Conservation (phyloP, 2,797 vertebrate species). For the Chiroxiphia lanceolata region DNA sequence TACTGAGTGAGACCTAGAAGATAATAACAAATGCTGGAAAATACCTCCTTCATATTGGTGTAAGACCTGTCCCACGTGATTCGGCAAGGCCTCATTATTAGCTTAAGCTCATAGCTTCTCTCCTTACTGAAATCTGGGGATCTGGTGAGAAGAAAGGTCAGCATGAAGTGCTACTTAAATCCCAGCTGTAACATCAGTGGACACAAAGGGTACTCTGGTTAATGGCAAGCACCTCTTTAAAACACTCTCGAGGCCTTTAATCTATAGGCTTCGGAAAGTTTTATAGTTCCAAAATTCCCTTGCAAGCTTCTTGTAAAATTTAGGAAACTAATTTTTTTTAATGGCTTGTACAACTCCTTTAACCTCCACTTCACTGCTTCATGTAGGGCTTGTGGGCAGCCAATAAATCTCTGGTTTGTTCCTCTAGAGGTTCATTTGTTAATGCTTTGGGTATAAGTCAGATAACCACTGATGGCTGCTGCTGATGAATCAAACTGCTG, state of each 20-base stretch:
- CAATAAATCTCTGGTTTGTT: not conserved
- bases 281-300: not conserved
- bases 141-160: not conserved
- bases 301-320: not conserved
- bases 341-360: not conserved
- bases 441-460: not conserved
- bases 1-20: not conserved
- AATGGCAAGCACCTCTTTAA: not conserved
- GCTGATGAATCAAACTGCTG: not conserved
- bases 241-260: not conserved
- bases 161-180: not conserved
- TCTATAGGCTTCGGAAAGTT: not conserved
- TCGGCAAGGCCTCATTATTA: not conserved
- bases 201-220: not conserved
- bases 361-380: not conserved
- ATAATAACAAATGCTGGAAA: not conserved
- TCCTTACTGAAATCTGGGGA: not conserved
- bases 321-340: not conserved
- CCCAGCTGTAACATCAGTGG: not conserved
- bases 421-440: not conserved
- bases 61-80: not conserved
- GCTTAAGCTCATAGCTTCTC: not conserved
- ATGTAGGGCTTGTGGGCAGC: not conserved
- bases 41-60: not conserved
- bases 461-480: not conserved